These are phyloP conservation scores for Anthopleura sola DNA, from an alignment of 64 coral and sea anemone genomes.

Conservation along the genomic window DNA sequence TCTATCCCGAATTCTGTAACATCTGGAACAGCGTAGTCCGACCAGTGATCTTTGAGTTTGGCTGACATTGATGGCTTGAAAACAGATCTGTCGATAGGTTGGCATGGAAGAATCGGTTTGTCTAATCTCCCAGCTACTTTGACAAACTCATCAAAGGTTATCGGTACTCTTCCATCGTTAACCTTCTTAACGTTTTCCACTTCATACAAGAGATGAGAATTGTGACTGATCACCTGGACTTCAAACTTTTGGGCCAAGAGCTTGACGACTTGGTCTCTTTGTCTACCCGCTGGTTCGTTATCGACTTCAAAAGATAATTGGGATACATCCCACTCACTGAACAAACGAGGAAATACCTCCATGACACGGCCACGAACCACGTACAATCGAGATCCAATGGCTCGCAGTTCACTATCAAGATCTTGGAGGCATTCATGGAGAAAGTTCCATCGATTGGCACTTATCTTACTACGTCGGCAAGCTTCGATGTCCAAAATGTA, in stretches of 20 bases:
- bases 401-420: slow-evolving; percentile 43
- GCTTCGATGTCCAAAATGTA: slow-evolving; percentile 53
- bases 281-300: slow-evolving; percentile 56
- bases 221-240: slow-evolving; percentile 50
- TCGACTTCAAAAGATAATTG: slow-evolving; percentile 66
- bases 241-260: slow-evolving; percentile 42
- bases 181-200: slow-evolving; percentile 34
- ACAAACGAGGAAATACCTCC: slow-evolving; percentile 47
- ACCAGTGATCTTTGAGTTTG: background rate
- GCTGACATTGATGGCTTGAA: slow-evolving; percentile 12
- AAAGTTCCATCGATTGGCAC: slow-evolving; percentile 71
- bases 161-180: slow-evolving; percentile 14
- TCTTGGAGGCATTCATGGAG: slow-evolving; percentile 49
- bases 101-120: slow-evolving; percentile 4
- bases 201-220: slow-evolving; percentile 58
- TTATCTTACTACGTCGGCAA: slow-evolving; percentile 45
- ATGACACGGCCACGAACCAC: slow-evolving; percentile 46
- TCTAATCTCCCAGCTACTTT: background rate
- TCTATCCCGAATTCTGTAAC: slow-evolving; percentile 51
- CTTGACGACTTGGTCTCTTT: slow-evolving; percentile 42
- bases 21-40: slow-evolving; percentile 22
- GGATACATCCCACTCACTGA: slow-evolving; percentile 39
- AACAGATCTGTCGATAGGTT: slow-evolving; percentile 25
- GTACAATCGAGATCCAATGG: slow-evolving; percentile 59
- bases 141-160: slow-evolving; percentile 32